Evolutionary conservation across 2,797 vertebrate species (phyloP).

Genomic region (Xiphorhynchus erythropygius): DNA sequence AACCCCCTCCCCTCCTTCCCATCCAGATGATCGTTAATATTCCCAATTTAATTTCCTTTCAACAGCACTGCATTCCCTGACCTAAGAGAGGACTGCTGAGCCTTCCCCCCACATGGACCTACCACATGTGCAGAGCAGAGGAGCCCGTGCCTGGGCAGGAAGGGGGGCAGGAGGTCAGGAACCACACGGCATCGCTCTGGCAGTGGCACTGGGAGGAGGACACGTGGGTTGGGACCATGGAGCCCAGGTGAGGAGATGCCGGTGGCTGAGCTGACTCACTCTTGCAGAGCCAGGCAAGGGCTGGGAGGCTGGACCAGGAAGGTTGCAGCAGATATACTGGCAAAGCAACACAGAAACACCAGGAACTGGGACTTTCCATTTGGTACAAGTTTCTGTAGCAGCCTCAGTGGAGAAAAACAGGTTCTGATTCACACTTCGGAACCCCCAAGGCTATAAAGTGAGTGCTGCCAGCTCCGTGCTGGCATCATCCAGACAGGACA

Average conservation of each 20-base stretch:
- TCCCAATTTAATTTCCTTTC: neutral
- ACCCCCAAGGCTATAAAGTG: neutral
- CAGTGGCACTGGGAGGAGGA: neutral
- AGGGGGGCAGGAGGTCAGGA: neutral
- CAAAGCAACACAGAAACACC: neutral
- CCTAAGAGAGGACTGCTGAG: neutral
- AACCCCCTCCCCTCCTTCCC: neutral
- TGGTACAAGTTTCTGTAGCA: neutral
- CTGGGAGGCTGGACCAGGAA: conserved; percentile 35
- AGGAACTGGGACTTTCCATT: neutral
- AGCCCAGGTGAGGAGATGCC: neutral
- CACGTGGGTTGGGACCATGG: neutral
- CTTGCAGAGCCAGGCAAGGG: conserved; percentile 41
- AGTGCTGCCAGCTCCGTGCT: neutral
- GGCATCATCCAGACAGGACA: neutral
- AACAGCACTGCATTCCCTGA: neutral
- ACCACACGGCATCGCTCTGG: neutral
- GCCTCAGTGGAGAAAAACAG: neutral
- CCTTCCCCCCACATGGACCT: rapidly evolving
- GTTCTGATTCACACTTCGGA: neutral
- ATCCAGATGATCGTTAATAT: neutral
- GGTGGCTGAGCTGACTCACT: conserved; percentile 42
- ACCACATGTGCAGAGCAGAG: neutral
- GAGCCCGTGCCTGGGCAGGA: neutral
- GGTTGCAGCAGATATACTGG: conserved; percentile 1